Percentiles rank a stretch among this genome's conserved stretches.
Evolutionary conservation across 2,888 invertebrate species (phyloP).

Genomic region (Exocentrus adspersus): DNA sequence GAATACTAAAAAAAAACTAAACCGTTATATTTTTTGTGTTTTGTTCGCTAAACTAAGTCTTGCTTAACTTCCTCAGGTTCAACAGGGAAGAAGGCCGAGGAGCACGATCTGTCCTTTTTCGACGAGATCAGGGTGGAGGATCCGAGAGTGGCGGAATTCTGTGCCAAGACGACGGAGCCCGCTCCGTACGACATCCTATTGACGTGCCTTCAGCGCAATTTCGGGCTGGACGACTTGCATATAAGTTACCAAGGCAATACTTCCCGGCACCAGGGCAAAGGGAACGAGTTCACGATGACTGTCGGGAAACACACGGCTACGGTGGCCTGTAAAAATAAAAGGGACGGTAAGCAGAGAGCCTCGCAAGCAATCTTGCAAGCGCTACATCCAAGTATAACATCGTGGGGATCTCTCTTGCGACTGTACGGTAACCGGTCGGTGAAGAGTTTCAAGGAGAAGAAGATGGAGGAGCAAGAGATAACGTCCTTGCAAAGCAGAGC

Average conservation of each 20-base stretch:
- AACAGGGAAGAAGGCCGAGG: constrained; percentile 62
- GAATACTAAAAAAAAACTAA: too few species aligned
- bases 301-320: constrained; percentile 92
- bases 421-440: constrained; percentile 93
- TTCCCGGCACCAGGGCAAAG: constrained; percentile 89
- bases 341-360: constrained; percentile 95
- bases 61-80: constrained; percentile 47
- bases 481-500: constrained; percentile 90
- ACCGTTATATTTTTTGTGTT: too few species aligned
- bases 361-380: constrained; percentile 93
- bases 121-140: constrained; percentile 94
- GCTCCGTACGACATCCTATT: constrained; percentile 93
- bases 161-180: constrained; percentile 95
- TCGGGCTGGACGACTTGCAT: constrained; percentile 88
- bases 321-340: constrained; percentile 94
- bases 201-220: constrained; percentile 92
- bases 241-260: constrained; percentile 85
- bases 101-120: constrained; percentile 77
- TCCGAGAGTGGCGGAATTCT: constrained; percentile 93
- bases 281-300: constrained; percentile 93
- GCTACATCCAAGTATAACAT: constrained; percentile 92
- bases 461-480: constrained; percentile 91
- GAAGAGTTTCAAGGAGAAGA: constrained; percentile 91
- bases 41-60: neutral
- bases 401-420: constrained; percentile 93